phyloP scores from a whole-genome alignment of 2,888 invertebrate genomes.

The Lumbricus terrestris region DNA sequence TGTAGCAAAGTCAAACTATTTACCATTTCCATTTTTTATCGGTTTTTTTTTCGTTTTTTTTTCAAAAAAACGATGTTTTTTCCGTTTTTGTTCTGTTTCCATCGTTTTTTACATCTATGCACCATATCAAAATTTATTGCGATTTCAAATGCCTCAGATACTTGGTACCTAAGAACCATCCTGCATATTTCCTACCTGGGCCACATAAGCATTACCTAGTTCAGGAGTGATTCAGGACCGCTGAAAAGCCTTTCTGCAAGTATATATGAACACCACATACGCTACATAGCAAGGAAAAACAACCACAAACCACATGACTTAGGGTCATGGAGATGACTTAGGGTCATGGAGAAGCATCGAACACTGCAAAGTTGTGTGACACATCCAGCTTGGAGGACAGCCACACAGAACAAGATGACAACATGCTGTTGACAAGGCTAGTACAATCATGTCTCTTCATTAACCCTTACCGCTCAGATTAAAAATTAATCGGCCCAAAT shows the following conservation, averaged over 20 bases:
- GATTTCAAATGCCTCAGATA: not conserved
- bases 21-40: too few relatives aligned
- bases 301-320: not conserved
- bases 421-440: too few relatives aligned
- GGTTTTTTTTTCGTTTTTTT: too few relatives aligned
- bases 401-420: not conserved
- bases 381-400: not conserved
- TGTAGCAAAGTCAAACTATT: too few relatives aligned
- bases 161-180: not conserved
- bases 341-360: not conserved
- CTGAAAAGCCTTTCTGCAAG: not conserved
- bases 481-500: too few relatives aligned
- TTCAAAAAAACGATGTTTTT: too few relatives aligned
- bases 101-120: too few relatives aligned
- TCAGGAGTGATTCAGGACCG: not conserved
- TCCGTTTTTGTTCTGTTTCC: too few relatives aligned
- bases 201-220: not conserved
- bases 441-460: too few relatives aligned
- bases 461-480: too few relatives aligned
- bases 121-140: not conserved
- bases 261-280: not conserved
- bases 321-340: not conserved
- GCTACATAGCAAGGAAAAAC: not conserved
- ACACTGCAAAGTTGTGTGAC: not conserved
- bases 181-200: not conserved